Evolutionary conservation across 2,888 invertebrate species (phyloP).

Genomic region (Drosophila subquinaria): DNA sequence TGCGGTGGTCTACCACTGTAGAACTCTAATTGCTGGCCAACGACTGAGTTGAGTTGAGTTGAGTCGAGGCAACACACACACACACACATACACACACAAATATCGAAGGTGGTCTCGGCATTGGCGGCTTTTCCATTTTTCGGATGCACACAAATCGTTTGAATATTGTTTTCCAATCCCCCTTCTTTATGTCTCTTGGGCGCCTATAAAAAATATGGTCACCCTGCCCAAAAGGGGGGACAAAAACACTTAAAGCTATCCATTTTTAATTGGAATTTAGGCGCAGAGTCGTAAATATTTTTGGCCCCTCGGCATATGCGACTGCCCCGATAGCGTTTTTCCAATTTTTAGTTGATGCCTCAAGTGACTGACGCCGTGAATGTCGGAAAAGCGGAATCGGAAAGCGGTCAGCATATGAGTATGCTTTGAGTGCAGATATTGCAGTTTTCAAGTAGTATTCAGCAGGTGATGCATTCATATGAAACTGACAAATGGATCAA

Average conservation of each 20-base stretch:
- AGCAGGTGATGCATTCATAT: constrained; percentile 15
- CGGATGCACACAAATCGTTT: constrained; percentile 67
- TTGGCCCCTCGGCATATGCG: constrained; percentile 11
- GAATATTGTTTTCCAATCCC: constrained; percentile 65
- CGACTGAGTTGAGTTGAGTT: constrained; percentile 23
- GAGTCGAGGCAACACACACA: constrained; percentile 32
- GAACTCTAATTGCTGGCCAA: constrained; percentile 74
- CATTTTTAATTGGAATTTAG: constrained; percentile 79
- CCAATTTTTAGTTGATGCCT: constrained; percentile 32
- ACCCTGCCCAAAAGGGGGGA: not conserved
- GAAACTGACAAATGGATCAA: constrained; percentile 29
- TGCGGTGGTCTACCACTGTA: constrained; percentile 63
- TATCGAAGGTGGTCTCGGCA: constrained; percentile 48
- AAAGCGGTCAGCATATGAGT: not conserved
- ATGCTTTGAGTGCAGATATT: constrained; percentile 51
- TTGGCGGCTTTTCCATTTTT: constrained; percentile 49
- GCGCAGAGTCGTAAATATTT: constrained; percentile 74
- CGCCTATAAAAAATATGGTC: constrained; percentile 22
- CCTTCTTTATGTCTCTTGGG: not conserved
- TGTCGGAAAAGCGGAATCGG: too few relatives aligned
- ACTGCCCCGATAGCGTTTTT: constrained; percentile 22
- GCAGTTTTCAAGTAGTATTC: constrained; percentile 50
- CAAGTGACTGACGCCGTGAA: constrained; percentile 30
- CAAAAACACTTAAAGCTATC: constrained; percentile 62
- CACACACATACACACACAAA: constrained; percentile 2